Evolutionary conservation across 2,888 invertebrate species (phyloP), one percentile per base, ranked within the genome.

Genomic region (Homarus gammarus): DNA sequence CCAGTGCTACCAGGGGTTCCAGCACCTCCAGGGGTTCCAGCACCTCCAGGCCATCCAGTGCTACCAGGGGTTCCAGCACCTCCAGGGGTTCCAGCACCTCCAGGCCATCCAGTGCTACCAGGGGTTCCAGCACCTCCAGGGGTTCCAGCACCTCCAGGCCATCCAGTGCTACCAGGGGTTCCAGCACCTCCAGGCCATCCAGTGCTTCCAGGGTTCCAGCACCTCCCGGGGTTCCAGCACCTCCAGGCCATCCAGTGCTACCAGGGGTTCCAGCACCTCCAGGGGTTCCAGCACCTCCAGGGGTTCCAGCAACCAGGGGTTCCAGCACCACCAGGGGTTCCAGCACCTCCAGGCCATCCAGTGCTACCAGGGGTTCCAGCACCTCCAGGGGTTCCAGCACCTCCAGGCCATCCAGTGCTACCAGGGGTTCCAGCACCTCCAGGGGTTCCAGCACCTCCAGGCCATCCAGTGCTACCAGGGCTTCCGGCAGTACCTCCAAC

Each of bases 391-490:
- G 18, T 8, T 33, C 78, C 78, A 27, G 82, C 8, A 22, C 31
- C 22, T 2, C 27, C 75, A 38, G 72, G 40, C 0, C 0, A 38
- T 15, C 73, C 73, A 73, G 15, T 22, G 2, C n/a, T 73, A 1
- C 56, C 79, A 33, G 18, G 18, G 56, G 18, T 36, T 27, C 33
- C 56, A 79, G 15, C 22, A 8, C 31, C 56, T 56, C 56, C 56
- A 22, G 33, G 22, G n/a, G 77, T 44, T 5, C 75, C 85, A 8
- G 27, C 0, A 44, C 75, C 84, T 84, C 40, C 73, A 22, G 33
- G 18, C 5, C 61, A n/a, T n/a, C n/a, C n/a, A n/a, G n/a, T n/a
- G 22, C 75, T 61, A 10, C 85, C 70, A 22, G 27, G n/a, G 15
- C 78, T 33, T 40, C 83, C 83, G 27, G 31, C 56, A 49, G 5